These are phyloP conservation scores for Gambelia wislizenii DNA, from an alignment of 2,797 vertebrate species.

Conservation along the genomic window DNA sequence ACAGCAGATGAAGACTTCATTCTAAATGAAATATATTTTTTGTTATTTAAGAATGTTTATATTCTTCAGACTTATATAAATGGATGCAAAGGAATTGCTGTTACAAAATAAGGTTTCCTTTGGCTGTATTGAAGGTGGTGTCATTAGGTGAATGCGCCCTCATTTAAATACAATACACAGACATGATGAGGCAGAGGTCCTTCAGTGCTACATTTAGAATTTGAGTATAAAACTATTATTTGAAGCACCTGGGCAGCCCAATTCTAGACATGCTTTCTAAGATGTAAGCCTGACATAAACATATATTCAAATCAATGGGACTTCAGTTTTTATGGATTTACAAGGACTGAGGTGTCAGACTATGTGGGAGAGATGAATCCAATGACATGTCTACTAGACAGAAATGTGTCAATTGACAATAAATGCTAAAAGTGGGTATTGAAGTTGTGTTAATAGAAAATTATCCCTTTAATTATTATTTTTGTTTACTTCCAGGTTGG, in stretches of 20 bases:
- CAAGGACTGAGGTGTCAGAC: rapidly evolving
- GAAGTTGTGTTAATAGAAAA: slow-evolving; percentile 62
- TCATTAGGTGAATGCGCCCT: not conserved
- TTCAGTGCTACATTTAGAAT: not conserved
- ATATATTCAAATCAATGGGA: not conserved
- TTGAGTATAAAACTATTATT: not conserved
- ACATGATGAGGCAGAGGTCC: no score
- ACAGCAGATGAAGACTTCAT: not conserved
- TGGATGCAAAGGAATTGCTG: slow-evolving; percentile 40
- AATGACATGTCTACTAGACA: slow-evolving; percentile 9
- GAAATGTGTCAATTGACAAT: slow-evolving; percentile 62
- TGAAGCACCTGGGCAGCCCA: not conserved
- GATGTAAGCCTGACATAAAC: not conserved
- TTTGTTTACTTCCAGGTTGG: slow-evolving; percentile 54
- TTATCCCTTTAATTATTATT: slow-evolving; percentile 65
- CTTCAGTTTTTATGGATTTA: slow-evolving; percentile 21
- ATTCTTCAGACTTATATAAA: slow-evolving; percentile 22
- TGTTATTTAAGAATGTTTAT: not conserved
- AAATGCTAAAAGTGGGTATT: slow-evolving; percentile 61
- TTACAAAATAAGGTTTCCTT: slow-evolving; percentile 33
- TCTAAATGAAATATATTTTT: slow-evolving; percentile 21
- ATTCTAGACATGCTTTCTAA: not conserved
- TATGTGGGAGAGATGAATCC: slow-evolving; percentile 20
- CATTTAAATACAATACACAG: not conserved
- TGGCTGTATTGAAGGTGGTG: slow-evolving; percentile 7